phyloP scores from a whole-genome alignment of 2,797 vertebrate species.

The Forpus xanthops region DNA sequence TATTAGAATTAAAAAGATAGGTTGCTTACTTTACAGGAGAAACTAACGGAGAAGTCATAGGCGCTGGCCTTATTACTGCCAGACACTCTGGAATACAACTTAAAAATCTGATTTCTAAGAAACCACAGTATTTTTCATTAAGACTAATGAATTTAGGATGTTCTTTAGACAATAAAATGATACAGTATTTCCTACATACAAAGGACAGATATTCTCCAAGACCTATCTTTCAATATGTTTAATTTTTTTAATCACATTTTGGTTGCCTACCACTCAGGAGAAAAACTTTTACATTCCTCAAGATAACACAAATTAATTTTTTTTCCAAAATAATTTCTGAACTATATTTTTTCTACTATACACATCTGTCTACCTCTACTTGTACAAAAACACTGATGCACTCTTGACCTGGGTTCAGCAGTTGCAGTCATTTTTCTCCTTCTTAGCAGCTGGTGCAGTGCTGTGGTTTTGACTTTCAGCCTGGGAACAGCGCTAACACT shows the following conservation, averaged over 20 bases:
- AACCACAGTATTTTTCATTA: neutral
- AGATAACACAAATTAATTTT: neutral
- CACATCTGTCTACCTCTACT: neutral
- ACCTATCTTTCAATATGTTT: neutral
- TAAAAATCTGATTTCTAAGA: neutral
- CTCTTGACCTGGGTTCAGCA: too few species aligned
- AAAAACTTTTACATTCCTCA: neutral
- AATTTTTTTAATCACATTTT: neutral
- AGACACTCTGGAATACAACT: neutral
- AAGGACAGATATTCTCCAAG: neutral
- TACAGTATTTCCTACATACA: neutral
- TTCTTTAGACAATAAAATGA: neutral
- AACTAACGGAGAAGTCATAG: neutral
- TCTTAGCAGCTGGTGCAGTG: too few species aligned
- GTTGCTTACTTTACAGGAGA: neutral
- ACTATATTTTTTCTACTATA: neutral
- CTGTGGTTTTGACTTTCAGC: too few species aligned
- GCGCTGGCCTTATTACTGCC: neutral
- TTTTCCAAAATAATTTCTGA: neutral
- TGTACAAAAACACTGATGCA: neutral
- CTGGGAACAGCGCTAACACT: too few species aligned
- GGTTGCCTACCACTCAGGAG: neutral
- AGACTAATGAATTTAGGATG: neutral
- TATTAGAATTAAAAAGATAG: neutral
- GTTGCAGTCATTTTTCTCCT: too few species aligned